Evolutionary conservation across 2,888 invertebrate genomes (phyloP).

Genomic region (Nomada goodeniana): DNA sequence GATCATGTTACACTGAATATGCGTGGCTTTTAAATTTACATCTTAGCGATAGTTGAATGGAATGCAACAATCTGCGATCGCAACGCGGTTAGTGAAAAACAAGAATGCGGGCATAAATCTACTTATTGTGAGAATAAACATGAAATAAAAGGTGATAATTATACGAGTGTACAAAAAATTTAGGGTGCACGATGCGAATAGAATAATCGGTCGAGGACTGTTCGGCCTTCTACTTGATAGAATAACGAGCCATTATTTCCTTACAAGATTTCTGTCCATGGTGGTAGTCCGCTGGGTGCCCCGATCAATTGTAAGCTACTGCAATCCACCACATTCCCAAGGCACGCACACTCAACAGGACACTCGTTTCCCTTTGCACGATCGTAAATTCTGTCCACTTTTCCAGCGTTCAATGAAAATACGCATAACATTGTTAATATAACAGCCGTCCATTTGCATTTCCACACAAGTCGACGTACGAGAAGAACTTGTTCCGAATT

Average conservation of each 20-base stretch:
- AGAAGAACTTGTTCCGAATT: slow-evolving; percentile 52
- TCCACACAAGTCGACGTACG: slow-evolving; percentile 55
- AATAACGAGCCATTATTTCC: slow-evolving; percentile 66
- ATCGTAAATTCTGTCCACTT: slow-evolving; percentile 44
- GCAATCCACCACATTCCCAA: slow-evolving; percentile 81
- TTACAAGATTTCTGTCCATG: slow-evolving; percentile 82
- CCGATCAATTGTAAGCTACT: slow-evolving; percentile 77
- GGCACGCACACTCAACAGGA: slow-evolving; percentile 81
- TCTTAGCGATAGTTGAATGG: slow-evolving; percentile 10
- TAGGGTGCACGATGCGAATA: not conserved
- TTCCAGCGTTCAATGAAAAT: slow-evolving; percentile 36
- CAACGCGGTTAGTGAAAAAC: not conserved
- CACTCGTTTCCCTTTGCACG: slow-evolving; percentile 72
- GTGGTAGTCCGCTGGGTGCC: slow-evolving; percentile 81
- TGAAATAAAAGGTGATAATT: not conserved
- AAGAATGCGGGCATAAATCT: not conserved
- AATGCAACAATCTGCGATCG: not conserved
- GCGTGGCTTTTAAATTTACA: slow-evolving; percentile 25
- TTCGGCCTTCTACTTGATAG: slow-evolving; percentile 28
- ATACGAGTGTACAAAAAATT: not conserved
- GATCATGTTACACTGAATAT: slow-evolving; percentile 53
- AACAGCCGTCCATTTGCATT: slow-evolving; percentile 42
- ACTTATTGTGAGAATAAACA: not conserved
- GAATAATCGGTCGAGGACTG: not conserved
- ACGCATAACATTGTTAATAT: slow-evolving; percentile 39